Percentiles rank a stretch among this genome's conserved stretches.
These are phyloP conservation scores for Arbacia lixula DNA, from an alignment of 53 echinoderm and acorn worm species.

Conservation along the genomic window DNA sequence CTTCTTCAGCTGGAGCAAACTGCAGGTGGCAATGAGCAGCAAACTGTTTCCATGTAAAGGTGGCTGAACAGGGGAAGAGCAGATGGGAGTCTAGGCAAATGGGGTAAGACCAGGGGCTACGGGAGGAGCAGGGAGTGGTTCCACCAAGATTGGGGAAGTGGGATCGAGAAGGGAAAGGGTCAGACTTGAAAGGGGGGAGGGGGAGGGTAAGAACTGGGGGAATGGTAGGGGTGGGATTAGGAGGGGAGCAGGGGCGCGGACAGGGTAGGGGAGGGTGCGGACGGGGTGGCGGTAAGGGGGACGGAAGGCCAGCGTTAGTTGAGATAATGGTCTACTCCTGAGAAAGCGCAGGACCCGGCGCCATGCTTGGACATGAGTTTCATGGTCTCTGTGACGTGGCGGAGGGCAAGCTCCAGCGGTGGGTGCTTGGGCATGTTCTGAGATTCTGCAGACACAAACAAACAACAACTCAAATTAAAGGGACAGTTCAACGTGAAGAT, in stretches of 20 bases:
- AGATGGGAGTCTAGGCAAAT: no score
- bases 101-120: neutral
- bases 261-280: neutral
- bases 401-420: constrained; percentile 91
- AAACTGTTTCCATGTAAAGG: no score
- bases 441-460: constrained; percentile 68
- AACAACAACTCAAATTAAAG: neutral
- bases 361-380: constrained; percentile 99
- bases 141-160: no score
- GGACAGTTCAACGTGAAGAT: no score
- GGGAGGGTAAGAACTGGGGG: neutral
- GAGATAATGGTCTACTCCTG: constrained; percentile 94
- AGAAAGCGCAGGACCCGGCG: constrained; percentile 97
- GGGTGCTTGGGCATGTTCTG: constrained; percentile 98
- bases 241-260: neutral
- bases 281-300: neutral
- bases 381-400: constrained; percentile 91
- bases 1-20: no score
- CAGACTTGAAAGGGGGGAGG: no score
- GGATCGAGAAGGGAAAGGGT: no score
- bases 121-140: neutral
- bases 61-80: no score
- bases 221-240: no score
- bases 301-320: constrained; percentile 68
- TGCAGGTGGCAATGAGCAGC: no score